A percentile compares a stretch with the other conserved stretches of the same genome.
These are phyloP conservation scores for Phenacoccus solenopsis DNA, from an alignment of 1,140 invertebrate genomes.

Conservation along the genomic window DNA sequence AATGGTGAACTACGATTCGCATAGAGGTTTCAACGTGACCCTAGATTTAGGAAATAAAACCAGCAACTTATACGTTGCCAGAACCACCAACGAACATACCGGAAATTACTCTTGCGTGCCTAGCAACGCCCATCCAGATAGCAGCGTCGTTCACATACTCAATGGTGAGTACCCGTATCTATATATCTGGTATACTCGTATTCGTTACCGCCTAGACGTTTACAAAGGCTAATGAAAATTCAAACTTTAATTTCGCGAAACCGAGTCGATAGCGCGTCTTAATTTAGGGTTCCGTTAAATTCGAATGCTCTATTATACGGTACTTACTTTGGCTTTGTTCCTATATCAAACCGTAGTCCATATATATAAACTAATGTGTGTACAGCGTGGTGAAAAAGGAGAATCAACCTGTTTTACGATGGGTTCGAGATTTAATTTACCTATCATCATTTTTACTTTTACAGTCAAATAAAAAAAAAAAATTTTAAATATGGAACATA, in stretches of 20 bases:
- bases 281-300: background rate
- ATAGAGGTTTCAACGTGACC: slow-evolving; percentile 68
- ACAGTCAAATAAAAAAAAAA: too few relatives aligned
- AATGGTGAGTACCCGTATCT: slow-evolving; percentile 41
- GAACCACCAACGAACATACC: slow-evolving; percentile 54
- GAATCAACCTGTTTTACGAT: too few relatives aligned
- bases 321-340: background rate
- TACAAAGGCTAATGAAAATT: background rate
- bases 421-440: too few relatives aligned
- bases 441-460: too few relatives aligned
- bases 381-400: too few relatives aligned
- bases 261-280: background rate
- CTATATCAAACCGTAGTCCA: too few relatives aligned
- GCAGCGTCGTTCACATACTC: slow-evolving; percentile 72
- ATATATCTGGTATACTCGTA: too few relatives aligned
- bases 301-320: background rate
- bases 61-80: slow-evolving; percentile 49
- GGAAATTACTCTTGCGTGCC: slow-evolving; percentile 81
- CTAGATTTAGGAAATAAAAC: slow-evolving; percentile 45
- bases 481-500: too few relatives aligned
- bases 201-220: background rate
- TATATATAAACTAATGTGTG: too few relatives aligned
- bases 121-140: slow-evolving; percentile 68
- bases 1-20: slow-evolving; percentile 79
- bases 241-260: background rate